A percentile compares a stretch with the other conserved stretches of the same genome.
Conservation (phyloP, 2,113 vertebrate genomes). For the Lamprotornis superbus region DNA sequence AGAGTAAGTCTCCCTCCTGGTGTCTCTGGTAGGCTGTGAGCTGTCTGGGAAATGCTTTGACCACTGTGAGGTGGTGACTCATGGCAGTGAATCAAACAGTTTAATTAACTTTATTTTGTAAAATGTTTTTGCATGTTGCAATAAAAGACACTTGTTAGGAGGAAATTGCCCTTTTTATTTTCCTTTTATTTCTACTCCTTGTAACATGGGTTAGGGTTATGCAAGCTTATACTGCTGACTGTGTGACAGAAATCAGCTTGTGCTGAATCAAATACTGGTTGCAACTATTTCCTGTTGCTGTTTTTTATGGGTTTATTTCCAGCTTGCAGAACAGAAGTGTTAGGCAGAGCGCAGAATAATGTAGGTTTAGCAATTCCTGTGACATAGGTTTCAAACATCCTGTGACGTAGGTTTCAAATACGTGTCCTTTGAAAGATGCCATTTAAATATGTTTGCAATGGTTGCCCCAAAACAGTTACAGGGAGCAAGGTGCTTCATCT, state of each 20-base stretch:
- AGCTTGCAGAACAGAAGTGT: background rate
- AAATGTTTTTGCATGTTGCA: background rate
- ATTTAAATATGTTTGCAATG: background rate
- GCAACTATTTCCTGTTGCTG: background rate
- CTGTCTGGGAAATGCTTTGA: background rate
- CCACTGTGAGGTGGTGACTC: background rate
- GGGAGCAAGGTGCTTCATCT: background rate
- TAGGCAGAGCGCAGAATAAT: background rate
- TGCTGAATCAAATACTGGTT: background rate
- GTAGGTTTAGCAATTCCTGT: background rate
- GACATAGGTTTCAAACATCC: background rate
- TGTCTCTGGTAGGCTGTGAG: background rate
- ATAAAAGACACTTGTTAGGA: background rate
- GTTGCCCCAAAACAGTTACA: background rate
- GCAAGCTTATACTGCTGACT: background rate
- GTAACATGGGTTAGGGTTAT: background rate
- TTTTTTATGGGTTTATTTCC: background rate
- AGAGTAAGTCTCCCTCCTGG: background rate
- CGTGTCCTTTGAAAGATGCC: background rate
- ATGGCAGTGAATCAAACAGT: background rate
- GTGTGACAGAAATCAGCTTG: background rate
- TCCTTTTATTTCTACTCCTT: background rate
- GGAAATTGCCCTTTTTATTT: background rate
- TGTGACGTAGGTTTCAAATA: background rate
- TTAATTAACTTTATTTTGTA: background rate